Evolutionary conservation across 37 sponge, comb jelly and placozoan species (phyloP).

Genomic region (Bolinopsis microptera): DNA sequence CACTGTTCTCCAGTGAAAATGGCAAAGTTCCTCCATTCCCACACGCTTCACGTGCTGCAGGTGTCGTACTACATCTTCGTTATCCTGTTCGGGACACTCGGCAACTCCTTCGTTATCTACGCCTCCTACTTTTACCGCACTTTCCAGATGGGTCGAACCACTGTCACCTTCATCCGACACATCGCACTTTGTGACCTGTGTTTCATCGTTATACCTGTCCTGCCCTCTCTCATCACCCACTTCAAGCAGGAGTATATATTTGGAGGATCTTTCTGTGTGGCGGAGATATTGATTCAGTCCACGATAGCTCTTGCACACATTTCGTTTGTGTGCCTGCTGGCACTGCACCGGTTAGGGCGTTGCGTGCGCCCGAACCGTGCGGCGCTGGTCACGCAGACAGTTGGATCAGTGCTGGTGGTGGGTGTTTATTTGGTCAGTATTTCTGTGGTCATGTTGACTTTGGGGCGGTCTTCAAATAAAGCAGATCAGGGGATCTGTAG

Average conservation of each 20-base stretch:
- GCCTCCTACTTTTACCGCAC: not conserved
- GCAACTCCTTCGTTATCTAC: slow-evolving; percentile 15
- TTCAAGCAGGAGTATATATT: not conserved
- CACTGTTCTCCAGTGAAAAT: not conserved
- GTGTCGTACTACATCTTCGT: slow-evolving; percentile 8
- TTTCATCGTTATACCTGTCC: not conserved
- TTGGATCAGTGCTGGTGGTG: not conserved
- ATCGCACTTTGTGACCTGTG: not conserved
- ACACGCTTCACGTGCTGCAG: not conserved
- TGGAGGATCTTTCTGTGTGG: not conserved
- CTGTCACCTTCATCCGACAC: not conserved
- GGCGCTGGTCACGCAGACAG: not conserved
- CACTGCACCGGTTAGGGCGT: not conserved
- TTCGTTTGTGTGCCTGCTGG: not conserved
- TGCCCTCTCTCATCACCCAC: slow-evolving; percentile 14
- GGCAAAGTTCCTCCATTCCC: not conserved
- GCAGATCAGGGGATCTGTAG: not conserved
- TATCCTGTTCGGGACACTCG: not conserved
- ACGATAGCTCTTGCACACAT: not conserved
- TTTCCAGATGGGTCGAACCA: slow-evolving; percentile 3
- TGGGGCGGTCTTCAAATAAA: not conserved
- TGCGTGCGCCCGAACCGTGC: not conserved
- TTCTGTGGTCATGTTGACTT: not conserved
- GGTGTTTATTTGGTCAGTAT: not conserved
- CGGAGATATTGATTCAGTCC: not conserved